Conservation (phyloP, 1,140 invertebrate genomes). For the Gonatopus flavifemur region DNA sequence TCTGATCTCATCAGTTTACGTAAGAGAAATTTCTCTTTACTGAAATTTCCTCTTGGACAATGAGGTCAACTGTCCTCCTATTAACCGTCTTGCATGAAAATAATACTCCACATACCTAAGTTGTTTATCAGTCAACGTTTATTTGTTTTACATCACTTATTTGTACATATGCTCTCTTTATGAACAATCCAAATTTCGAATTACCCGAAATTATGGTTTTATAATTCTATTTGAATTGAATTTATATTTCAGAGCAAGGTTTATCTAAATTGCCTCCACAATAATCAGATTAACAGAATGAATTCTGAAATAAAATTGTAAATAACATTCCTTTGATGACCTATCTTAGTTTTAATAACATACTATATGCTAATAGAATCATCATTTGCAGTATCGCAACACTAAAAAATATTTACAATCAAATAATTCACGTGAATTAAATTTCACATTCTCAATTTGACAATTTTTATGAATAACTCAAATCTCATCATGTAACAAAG, state of each 20-base stretch:
- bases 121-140: background rate
- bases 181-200: background rate
- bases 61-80: background rate
- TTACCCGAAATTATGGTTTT: background rate
- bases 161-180: background rate
- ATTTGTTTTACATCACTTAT: background rate
- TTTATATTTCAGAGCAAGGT: too few relatives aligned
- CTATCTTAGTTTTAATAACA: background rate
- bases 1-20: constrained; percentile 67
- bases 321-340: background rate
- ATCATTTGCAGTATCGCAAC: too few relatives aligned
- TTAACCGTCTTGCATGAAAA: background rate
- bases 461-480: background rate
- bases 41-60: background rate
- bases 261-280: too few relatives aligned
- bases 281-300: too few relatives aligned
- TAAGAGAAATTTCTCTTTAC: constrained; percentile 55
- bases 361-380: background rate
- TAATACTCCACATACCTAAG: background rate
- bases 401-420: too few relatives aligned
- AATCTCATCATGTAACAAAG: too few relatives aligned
- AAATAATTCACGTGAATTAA: background rate
- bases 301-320: background rate
- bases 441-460: background rate
- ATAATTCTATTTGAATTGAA: constrained; percentile 8